These are phyloP conservation scores for Adoxophyes honmai DNA, from an alignment of 1,140 invertebrate species.

Conservation along the genomic window DNA sequence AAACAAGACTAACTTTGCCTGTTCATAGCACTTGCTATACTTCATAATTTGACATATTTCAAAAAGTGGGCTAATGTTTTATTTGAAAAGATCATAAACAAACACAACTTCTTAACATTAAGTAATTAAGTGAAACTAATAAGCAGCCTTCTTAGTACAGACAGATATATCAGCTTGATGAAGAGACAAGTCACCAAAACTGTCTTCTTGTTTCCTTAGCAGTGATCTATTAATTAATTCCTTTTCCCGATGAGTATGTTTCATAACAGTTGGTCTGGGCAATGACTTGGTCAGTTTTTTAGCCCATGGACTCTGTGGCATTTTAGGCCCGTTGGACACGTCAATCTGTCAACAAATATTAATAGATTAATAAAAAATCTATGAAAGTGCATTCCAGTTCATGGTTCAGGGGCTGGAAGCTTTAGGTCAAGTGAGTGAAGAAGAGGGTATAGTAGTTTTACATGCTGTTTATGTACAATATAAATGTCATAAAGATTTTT, in stretches of 20 bases:
- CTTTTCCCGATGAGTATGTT: constrained; percentile 42
- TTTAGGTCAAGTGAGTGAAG: too few species aligned
- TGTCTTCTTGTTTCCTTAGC: constrained; percentile 36
- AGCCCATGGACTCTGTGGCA: constrained; percentile 41
- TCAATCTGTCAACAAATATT: constrained; percentile 40
- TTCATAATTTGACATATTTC: too few species aligned
- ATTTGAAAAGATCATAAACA: too few species aligned
- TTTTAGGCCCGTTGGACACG: constrained; percentile 39
- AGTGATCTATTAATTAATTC: constrained; percentile 25
- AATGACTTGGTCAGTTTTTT: constrained; percentile 39
- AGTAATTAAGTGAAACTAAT: constrained; percentile 17
- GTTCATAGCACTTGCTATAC: too few species aligned
- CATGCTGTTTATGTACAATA: too few species aligned
- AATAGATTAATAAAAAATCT: constrained; percentile 6
- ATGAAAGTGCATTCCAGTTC: too few species aligned
- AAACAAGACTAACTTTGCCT: too few species aligned
- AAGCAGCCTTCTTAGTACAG: constrained; percentile 49
- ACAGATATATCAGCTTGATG: constrained; percentile 58
- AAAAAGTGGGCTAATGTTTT: too few species aligned
- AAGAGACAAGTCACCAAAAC: constrained; percentile 48
- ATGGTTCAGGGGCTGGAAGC: too few species aligned
- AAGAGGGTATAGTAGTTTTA: too few species aligned
- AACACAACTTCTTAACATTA: too few species aligned
- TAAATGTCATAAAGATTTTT: too few species aligned
- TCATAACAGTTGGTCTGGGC: constrained; percentile 47